phyloP scores from a whole-genome alignment of 2,888 invertebrate genomes.

The Rhaphigaster nebulosa region DNA sequence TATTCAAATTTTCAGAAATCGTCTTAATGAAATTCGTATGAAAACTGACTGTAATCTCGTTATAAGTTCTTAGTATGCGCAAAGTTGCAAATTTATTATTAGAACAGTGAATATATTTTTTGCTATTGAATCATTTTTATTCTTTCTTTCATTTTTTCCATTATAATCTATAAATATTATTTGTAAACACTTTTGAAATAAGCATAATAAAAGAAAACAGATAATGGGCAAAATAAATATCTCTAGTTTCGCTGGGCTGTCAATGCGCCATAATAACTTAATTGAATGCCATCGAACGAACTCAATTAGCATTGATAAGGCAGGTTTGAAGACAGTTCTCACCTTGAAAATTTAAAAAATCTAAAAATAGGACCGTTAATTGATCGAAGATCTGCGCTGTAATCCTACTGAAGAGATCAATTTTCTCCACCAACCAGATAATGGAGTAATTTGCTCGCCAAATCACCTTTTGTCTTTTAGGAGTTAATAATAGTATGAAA shows the following conservation, averaged over 20 bases:
- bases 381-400: neutral
- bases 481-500: neutral
- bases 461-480: neutral
- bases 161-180: no score
- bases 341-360: conserved; percentile 1
- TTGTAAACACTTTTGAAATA: no score
- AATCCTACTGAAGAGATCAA: neutral
- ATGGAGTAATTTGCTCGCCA: neutral
- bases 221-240: neutral
- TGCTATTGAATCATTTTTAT: no score
- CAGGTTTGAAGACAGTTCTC: neutral
- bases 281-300: neutral
- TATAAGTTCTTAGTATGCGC: no score
- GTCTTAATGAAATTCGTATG: no score
- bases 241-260: neutral
- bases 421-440: neutral
- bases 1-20: no score
- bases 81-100: no score
- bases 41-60: no score
- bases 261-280: neutral
- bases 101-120: no score
- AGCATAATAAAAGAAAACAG: neutral
- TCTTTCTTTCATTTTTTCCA: no score
- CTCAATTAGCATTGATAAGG: neutral
- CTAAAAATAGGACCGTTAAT: neutral